Evolutionary conservation across 2,113 vertebrate species (phyloP), one percentile per base, ranked within the genome.

Genomic region (Chunga burmeisteri): DNA sequence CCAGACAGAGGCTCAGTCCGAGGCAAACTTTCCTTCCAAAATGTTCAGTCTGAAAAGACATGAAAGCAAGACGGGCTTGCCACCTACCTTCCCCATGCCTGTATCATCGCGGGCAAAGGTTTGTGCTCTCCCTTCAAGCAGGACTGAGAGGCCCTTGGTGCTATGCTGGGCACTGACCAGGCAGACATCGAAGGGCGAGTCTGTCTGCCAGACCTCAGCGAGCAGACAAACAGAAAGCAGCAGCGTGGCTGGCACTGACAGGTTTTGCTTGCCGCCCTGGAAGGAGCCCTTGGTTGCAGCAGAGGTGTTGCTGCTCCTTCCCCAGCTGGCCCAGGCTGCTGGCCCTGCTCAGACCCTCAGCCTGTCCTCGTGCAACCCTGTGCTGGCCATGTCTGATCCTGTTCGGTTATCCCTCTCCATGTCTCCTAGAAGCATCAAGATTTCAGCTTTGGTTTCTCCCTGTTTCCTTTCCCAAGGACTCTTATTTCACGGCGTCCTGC

Each of bases 341-440:
- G 94, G 94, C 92, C 14, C 50, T 44, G 58, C 81, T 96, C 81
- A 93, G 85, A 88, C 78, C 58, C 46, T 86, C 81, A 77, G 71
- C 46, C 71, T 96, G 94, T 90, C 95, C 94, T 97, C 7, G 53
- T 90, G 93, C 94, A 96, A 93, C 94, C 94, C 93, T 93, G 66
- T 42, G 78, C 81, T 96, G 94, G 96, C 96, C 70, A 23, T 65
- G 81, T 23, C 62, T 93, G 53, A 7, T 27, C 52, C 91, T 82
- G 17, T 44, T 82, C 90, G 38, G 40, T 89, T 95, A 82, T 75
- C 44, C 86, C 40, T 95, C 89, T 79, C 40, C 17, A 16, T 4
- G 6, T 81, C 94, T 93, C 86, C 66, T 93, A 91, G 70, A 82
- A 95, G 49, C 44, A 79, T 87, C 44, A 44, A 72, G 87, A 82